phyloP scores from a whole-genome alignment of 2,888 invertebrate genomes.

The Argyresthia goedartella region DNA sequence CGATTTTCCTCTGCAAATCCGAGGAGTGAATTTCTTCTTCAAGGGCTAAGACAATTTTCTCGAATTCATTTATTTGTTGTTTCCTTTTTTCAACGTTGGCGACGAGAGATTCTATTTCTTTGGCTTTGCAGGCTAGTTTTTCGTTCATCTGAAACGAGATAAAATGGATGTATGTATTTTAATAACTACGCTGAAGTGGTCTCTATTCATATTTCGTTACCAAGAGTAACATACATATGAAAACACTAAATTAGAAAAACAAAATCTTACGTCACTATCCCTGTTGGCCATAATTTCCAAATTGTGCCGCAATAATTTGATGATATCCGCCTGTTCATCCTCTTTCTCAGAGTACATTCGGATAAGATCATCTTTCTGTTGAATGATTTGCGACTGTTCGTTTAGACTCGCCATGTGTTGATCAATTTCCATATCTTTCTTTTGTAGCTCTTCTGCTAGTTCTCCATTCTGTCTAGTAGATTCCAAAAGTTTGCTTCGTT shows the following conservation, averaged over 20 bases:
- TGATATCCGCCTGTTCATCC: slow-evolving; percentile 45
- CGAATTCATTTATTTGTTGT: slow-evolving; percentile 27
- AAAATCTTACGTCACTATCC: slow-evolving; percentile 33
- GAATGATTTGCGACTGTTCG: slow-evolving; percentile 28
- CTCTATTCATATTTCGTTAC: neutral
- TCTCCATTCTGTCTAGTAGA: slow-evolving; percentile 31
- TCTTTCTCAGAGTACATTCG: slow-evolving; percentile 43
- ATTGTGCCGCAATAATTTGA: slow-evolving; percentile 39
- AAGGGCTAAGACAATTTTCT: slow-evolving; percentile 48
- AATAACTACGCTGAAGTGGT: neutral
- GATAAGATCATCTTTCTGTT: slow-evolving; percentile 34
- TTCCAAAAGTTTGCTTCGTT: slow-evolving; percentile 35
- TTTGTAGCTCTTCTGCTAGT: slow-evolving; percentile 32
- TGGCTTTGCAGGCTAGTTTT: slow-evolving; percentile 38
- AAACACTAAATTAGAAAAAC: too few relatives aligned
- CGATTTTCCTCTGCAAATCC: slow-evolving; percentile 30
- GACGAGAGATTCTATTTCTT: slow-evolving; percentile 40
- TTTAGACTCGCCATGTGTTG: slow-evolving; percentile 22
- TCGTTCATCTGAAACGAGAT: slow-evolving; percentile 30
- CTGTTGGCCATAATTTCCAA: slow-evolving; percentile 38
- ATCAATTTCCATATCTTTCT: slow-evolving; percentile 33
- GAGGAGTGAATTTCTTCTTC: slow-evolving; percentile 42
- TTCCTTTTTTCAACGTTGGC: slow-evolving; percentile 33
- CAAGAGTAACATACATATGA: neutral
- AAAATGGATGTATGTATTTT: neutral